phyloP scores from a whole-genome alignment of 2,888 invertebrate genomes.

The Clivina fossor region DNA sequence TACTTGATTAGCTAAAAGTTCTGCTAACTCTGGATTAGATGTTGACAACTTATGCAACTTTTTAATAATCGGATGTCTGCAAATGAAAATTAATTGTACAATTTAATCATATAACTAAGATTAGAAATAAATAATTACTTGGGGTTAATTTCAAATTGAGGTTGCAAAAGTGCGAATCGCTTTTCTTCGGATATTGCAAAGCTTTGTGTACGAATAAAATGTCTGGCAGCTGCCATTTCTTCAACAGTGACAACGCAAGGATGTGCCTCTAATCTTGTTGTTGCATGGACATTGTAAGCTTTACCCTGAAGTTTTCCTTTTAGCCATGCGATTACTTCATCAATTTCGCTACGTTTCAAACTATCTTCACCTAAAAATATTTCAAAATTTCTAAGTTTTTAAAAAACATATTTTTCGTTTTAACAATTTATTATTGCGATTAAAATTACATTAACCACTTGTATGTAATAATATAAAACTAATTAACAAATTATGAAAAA shows the following conservation, averaged over 20 bases:
- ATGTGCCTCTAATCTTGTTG: conserved; percentile 81
- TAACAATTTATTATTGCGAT: no score
- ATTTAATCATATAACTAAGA: background rate
- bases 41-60: conserved; percentile 77
- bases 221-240: conserved; percentile 95
- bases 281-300: conserved; percentile 81
- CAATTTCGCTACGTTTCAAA: conserved; percentile 73
- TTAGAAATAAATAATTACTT: conserved; percentile 59
- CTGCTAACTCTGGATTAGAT: conserved; percentile 78
- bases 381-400: no score
- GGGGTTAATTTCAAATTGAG: conserved; percentile 92
- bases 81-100: conserved; percentile 44
- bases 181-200: conserved; percentile 80
- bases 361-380: conserved; percentile 65
- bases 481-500: no score
- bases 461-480: no score
- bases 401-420: no score
- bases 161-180: conserved; percentile 82
- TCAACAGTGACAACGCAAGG: conserved; percentile 95
- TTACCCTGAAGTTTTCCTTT: conserved; percentile 75
- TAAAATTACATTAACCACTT: no score
- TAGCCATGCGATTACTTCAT: conserved; percentile 77
- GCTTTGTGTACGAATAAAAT: conserved; percentile 89
- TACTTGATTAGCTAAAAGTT: conserved; percentile 82
- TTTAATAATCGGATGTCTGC: conserved; percentile 84